Evolutionary conservation across 2,113 vertebrate genomes (phyloP), one percentile per base, ranked within the genome.

Genomic region (Antigone vipio): DNA sequence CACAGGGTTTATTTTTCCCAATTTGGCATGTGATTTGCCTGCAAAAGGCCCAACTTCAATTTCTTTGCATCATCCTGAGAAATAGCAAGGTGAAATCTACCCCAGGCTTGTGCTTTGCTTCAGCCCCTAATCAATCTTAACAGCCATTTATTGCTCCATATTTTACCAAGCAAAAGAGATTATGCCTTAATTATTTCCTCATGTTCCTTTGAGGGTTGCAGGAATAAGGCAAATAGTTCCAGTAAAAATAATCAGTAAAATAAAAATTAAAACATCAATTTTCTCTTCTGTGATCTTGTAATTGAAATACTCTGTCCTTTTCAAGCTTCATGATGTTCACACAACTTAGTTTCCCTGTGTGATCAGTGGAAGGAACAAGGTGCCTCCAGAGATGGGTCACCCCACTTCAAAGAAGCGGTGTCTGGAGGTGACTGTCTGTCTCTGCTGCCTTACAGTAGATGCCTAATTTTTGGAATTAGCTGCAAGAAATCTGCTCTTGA

Each of bases 141-240:
- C 42, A 89, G 60, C 47, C 42, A 74, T 49, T 97, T 96, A 91
- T 95, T 91, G 74, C 77, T 88, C 66, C 52, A 47, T 81, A 93
- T 94, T 95, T 95, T 89, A 85, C 40, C 55, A 40, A 92, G 53
- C 23, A 94, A 89, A 78, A 83, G 63, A 94, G 85, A 80, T 91
- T 79, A 82, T 79, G 22, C 40, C 77, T 86, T 92, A 93, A 96
- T 97, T 93, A 91, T 97, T 89, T 92, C 59, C 55, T 87, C 0
- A 0, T 1, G 0, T 87, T 66, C 49, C 87, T 94, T 63, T n/a
- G 55, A 89, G 93, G 67, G 44, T 18, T 81, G 72, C 62, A 92
- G 49, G 64, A 89, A 82, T 20, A 58, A 82, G 55, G 29, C 55
- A 95, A 92, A 89, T 38, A 81, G 50, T 32, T 52, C 44, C 59